These are phyloP conservation scores for Clamator glandarius DNA, from an alignment of 2,797 vertebrate species.

Conservation along the genomic window DNA sequence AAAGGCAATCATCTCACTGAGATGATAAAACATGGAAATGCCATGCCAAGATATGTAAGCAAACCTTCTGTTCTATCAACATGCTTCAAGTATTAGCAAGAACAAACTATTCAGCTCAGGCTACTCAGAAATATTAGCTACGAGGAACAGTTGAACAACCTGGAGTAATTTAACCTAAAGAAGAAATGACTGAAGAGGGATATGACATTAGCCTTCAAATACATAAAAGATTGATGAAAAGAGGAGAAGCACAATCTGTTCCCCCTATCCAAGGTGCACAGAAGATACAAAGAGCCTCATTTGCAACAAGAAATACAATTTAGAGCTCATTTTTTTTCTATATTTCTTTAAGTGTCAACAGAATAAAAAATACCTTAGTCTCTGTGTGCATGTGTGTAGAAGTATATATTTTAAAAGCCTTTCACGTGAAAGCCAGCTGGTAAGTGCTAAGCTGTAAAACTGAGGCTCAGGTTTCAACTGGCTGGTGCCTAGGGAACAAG, in stretches of 20 bases:
- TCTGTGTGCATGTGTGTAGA: not conserved
- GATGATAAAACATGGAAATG: conserved; percentile 34
- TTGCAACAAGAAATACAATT: not conserved
- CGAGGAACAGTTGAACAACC: not conserved
- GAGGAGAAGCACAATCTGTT: conserved; percentile 61
- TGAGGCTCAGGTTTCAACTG: conserved; percentile 47
- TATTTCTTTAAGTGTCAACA: not conserved
- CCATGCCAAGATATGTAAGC: conserved; percentile 14
- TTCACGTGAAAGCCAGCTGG: conserved; percentile 52
- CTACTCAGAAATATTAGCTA: not conserved
- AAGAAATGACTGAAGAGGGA: conserved; percentile 13
- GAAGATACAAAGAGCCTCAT: not conserved
- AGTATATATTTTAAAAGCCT: conserved; percentile 13
- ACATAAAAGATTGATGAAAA: conserved; percentile 65
- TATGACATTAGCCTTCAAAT: conserved; percentile 60
- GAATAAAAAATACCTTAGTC: not conserved
- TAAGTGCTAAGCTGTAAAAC: conserved; percentile 52
- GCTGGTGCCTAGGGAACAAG: conserved; percentile 53
- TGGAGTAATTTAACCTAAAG: conserved; percentile 49
- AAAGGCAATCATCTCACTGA: conserved; percentile 6
- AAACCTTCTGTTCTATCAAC: conserved; percentile 31
- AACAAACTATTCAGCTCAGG: not conserved
- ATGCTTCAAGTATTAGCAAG: not conserved
- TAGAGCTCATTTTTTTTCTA: not conserved
- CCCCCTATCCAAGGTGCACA: conserved; percentile 14